Conservation (phyloP, 1,140 invertebrate species). For the Ceratitis capitata region DNA sequence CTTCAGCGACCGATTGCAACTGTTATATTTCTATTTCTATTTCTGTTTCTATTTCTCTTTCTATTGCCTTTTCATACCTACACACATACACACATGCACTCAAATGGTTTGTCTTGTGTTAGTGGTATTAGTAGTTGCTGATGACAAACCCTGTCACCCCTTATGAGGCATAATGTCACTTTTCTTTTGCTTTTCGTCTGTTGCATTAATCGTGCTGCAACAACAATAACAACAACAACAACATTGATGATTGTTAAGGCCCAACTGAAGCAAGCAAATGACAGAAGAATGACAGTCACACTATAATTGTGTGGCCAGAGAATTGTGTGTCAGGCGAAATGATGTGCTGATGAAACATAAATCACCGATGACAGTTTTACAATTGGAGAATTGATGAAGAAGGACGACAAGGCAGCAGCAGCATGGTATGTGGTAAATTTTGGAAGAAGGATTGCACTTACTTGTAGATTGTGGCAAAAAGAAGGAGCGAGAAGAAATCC, state of each 20-base stretch:
- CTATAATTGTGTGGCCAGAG: conserved; percentile 26
- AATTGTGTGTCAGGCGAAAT: conserved; percentile 12
- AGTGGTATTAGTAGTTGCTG: background rate
- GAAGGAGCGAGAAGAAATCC: background rate
- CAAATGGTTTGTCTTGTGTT: background rate
- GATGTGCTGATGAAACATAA: conserved; percentile 28
- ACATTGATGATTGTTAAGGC: background rate
- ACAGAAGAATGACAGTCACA: conserved; percentile 21
- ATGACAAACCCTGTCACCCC: background rate
- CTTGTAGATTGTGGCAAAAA: background rate
- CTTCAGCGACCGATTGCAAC: background rate
- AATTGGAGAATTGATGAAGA: background rate
- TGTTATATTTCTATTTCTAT: background rate
- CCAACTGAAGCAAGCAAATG: conserved; percentile 4
- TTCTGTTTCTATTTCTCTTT: background rate
- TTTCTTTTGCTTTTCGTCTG: background rate
- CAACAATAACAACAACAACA: background rate
- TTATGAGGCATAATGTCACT: background rate
- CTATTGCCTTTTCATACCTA: background rate
- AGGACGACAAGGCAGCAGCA: background rate
- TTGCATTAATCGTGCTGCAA: conserved; percentile 2
- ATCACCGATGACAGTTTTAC: conserved; percentile 24
- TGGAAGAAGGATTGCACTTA: background rate
- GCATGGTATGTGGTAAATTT: background rate
- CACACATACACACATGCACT: no score